Percentiles rank a stretch among this genome's conserved stretches.
Evolutionary conservation across 2,888 invertebrate genomes (phyloP).

Genomic region (Nomada ruficornis): DNA sequence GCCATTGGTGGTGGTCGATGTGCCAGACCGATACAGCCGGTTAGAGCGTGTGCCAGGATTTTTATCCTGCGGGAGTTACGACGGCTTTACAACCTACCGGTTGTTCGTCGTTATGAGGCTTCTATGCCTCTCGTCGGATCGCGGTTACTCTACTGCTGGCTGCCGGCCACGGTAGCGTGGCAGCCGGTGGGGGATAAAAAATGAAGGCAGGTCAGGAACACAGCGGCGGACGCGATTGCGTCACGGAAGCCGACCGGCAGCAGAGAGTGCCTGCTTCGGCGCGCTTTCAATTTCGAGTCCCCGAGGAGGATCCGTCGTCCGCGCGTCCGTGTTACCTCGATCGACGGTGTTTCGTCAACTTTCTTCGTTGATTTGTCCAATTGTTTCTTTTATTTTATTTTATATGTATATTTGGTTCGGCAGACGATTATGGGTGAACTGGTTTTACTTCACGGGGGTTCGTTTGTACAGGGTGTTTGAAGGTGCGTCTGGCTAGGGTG

Average conservation of each 20-base stretch:
- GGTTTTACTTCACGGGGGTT: no score
- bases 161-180: constrained; percentile 31
- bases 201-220: constrained; percentile 73
- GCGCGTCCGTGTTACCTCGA: not conserved
- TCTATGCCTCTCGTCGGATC: constrained; percentile 63
- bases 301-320: constrained; percentile 14
- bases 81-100: constrained; percentile 74
- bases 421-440: no score
- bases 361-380: no score
- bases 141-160: constrained; percentile 55
- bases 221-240: constrained; percentile 57
- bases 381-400: no score
- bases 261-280: constrained; percentile 19
- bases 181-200: constrained; percentile 62
- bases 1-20: constrained; percentile 30
- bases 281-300: constrained; percentile 48
- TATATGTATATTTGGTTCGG: no score
- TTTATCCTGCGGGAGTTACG: constrained; percentile 78
- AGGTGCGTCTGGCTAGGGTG: no score
- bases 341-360: not conserved
- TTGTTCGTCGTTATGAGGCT: constrained; percentile 73
- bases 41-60: constrained; percentile 78
- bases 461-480: no score
- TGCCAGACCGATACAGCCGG: constrained; percentile 46
- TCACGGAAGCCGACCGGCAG: constrained; percentile 60